Evolutionary conservation across 1,140 invertebrate genomes (phyloP).

Genomic region (Orussus abietinus): DNA sequence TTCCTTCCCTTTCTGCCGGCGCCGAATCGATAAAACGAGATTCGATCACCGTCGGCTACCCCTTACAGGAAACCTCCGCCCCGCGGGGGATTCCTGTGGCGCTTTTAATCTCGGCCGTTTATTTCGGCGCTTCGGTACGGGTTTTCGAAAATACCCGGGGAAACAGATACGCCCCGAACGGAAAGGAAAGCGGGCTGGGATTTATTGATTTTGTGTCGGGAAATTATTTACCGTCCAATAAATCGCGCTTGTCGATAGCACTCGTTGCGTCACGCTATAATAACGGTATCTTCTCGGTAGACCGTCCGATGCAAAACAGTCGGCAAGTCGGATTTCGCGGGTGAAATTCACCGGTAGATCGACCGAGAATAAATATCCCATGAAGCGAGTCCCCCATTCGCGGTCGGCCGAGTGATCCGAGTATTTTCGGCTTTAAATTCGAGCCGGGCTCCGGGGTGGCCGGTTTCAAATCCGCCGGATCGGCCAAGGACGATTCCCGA

Average conservation of each 20-base stretch:
- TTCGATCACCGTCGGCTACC: too few relatives aligned
- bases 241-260: constrained; percentile 44
- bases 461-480: constrained; percentile 35
- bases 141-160: constrained; percentile 21
- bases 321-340: constrained; percentile 14
- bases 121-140: too few relatives aligned
- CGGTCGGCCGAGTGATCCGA: constrained; percentile 14
- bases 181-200: constrained; percentile 30
- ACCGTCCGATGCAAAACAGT: constrained; percentile 26
- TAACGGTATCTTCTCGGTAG: constrained; percentile 38
- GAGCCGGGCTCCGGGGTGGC: constrained; percentile 19
- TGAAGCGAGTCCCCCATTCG: constrained; percentile 24
- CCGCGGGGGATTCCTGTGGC: too few relatives aligned
- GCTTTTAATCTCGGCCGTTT: too few relatives aligned
- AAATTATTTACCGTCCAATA: constrained; percentile 43
- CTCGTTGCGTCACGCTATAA: constrained; percentile 43
- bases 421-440: constrained; percentile 39
- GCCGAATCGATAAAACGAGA: too few relatives aligned
- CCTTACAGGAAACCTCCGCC: too few relatives aligned
- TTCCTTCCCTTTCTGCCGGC: too few relatives aligned
- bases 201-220: constrained; percentile 43
- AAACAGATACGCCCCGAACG: constrained; percentile 28
- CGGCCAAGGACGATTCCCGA: constrained; percentile 41
- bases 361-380: constrained; percentile 32
- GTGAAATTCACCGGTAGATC: constrained; percentile 23